Conservation (phyloP, 2,113 vertebrate genomes). For the Neoarius graeffei region DNA sequence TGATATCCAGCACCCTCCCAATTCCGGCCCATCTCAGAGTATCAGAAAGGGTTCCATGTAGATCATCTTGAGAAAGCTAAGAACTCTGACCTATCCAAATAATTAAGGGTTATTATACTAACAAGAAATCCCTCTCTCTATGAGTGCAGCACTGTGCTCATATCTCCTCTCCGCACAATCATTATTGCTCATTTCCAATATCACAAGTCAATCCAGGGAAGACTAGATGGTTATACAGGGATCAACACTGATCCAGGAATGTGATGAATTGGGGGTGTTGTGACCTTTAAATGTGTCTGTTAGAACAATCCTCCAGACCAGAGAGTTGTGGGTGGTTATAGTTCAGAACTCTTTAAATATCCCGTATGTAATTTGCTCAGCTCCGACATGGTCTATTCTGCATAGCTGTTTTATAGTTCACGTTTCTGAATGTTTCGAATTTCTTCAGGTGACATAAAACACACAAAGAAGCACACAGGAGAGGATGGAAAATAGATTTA, state of each 20-base stretch:
- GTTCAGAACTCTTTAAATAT: conserved; percentile 21
- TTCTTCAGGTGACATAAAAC: background rate
- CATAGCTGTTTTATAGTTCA: background rate
- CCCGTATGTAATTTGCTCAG: conserved; percentile 5
- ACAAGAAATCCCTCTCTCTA: background rate
- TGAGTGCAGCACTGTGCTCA: background rate
- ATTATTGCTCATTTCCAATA: conserved; percentile 33
- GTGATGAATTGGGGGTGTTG: conserved; percentile 15
- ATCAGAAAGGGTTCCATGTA: background rate
- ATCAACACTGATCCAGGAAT: conserved; percentile 8
- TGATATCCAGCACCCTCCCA: too few relatives aligned
- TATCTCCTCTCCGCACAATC: background rate
- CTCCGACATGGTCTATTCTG: background rate
- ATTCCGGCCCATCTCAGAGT: background rate
- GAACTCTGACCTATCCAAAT: background rate
- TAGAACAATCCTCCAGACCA: background rate
- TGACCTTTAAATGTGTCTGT: conserved; percentile 39
- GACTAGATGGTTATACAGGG: background rate
- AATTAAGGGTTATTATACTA: background rate
- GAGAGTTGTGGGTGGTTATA: conserved; percentile 1
- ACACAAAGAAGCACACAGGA: background rate
- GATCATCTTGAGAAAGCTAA: background rate
- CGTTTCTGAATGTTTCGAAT: background rate
- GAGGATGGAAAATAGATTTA: background rate
- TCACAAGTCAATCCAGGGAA: background rate